Conservation (phyloP, 2,113 vertebrate species). For the Prionailurus viverrinus region DNA sequence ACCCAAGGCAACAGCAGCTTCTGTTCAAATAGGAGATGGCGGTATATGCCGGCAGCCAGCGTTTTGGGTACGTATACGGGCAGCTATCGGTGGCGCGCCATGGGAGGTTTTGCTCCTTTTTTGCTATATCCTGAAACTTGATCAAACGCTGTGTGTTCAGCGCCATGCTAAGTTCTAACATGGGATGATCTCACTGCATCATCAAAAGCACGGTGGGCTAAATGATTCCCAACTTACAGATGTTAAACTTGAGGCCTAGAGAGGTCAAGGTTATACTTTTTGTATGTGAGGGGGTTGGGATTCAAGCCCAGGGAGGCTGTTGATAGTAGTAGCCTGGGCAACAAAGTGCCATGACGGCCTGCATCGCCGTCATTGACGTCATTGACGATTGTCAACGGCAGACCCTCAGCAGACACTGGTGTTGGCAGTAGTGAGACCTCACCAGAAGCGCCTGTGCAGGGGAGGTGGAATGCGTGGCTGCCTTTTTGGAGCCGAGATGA, state of each 20-base stretch:
- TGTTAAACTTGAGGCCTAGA: not conserved
- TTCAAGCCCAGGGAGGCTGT: not conserved
- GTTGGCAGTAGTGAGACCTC: not conserved
- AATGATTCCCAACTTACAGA: not conserved
- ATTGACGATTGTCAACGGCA: not conserved
- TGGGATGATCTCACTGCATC: not conserved
- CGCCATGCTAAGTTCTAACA: not conserved
- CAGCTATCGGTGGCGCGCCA: accelerated
- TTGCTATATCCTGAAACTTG: not conserved
- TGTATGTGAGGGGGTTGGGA: not conserved
- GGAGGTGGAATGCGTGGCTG: not conserved
- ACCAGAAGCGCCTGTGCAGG: accelerated
- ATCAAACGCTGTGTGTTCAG: not conserved
- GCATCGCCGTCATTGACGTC: not conserved
- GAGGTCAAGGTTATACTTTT: not conserved
- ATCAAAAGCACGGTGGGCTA: not conserved
- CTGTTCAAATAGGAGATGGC: not conserved
- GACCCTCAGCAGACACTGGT: not conserved
- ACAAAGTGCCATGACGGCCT: not conserved
- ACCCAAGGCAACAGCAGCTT: not conserved
- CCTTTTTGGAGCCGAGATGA: not conserved
- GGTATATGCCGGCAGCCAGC: no score
- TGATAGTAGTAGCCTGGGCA: accelerated
- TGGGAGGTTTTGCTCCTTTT: not conserved
- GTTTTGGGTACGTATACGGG: accelerated